Percentiles rank a stretch among this genome's conserved stretches.
phyloP scores from a whole-genome alignment of 2,797 vertebrate species.

The Leuciscus waleckii region DNA sequence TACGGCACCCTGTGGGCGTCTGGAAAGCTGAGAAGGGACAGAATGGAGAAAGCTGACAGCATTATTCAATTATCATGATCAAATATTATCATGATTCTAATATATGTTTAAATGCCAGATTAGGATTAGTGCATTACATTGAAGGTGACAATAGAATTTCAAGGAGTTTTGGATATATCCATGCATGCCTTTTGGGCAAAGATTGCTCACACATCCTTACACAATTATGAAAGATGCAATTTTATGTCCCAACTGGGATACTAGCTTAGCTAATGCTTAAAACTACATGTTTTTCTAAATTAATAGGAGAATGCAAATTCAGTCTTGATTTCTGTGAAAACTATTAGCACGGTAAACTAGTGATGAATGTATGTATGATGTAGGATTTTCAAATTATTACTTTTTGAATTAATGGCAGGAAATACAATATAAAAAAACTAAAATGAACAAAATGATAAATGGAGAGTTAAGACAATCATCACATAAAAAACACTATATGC shows the following conservation, averaged over 20 bases:
- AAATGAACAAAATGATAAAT: background rate
- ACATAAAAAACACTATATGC: background rate
- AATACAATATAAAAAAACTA: background rate
- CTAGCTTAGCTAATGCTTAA: background rate
- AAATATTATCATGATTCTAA: background rate
- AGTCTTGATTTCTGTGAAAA: background rate
- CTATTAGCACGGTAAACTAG: background rate
- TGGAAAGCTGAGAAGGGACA: conserved; percentile 84
- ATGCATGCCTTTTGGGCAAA: background rate
- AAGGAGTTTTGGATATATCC: background rate
- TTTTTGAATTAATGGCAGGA: background rate
- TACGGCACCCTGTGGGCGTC: conserved; percentile 94
- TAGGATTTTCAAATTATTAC: background rate
- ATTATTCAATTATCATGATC: background rate
- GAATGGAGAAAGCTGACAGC: background rate
- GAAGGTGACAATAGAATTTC: background rate
- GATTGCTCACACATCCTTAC: background rate
- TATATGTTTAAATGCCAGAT: background rate
- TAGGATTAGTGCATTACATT: background rate
- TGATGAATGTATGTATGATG: background rate
- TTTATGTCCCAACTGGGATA: background rate
- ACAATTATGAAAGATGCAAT: background rate
- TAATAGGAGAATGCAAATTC: background rate
- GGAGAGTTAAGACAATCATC: background rate
- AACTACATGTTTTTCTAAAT: background rate